Evolutionary conservation across 2,113 vertebrate genomes (phyloP).

Genomic region (Beaufortia kweichowensis): DNA sequence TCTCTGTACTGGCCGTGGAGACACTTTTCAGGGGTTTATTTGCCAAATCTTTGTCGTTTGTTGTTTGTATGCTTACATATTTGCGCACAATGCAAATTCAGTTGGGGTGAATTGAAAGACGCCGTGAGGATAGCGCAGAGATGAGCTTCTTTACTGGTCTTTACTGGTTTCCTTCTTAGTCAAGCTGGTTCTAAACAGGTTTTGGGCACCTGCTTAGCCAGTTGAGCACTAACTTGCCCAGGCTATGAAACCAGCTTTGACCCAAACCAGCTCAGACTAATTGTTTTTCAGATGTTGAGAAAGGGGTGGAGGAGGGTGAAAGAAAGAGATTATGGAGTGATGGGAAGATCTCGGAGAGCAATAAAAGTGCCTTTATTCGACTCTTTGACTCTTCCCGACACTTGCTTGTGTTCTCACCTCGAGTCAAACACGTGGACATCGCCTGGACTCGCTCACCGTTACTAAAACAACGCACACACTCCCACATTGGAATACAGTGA

Average conservation of each 20-base stretch:
- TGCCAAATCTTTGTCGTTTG: conserved; percentile 46
- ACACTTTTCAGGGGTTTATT: conserved; percentile 61
- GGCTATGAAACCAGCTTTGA: too few species aligned
- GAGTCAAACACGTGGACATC: conserved; percentile 7
- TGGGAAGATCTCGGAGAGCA: conserved; percentile 64
- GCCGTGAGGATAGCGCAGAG: background rate
- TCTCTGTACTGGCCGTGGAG: background rate
- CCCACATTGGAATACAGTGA: conserved; percentile 1
- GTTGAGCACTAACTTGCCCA: too few species aligned
- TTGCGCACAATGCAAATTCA: conserved; percentile 41
- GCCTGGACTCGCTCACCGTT: conserved; percentile 11
- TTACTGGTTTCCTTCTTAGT: background rate
- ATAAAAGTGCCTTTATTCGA: conserved; percentile 86
- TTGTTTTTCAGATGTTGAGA: background rate
- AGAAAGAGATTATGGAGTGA: conserved; percentile 46
- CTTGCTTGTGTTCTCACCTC: conserved; percentile 13
- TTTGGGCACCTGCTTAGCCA: too few species aligned
- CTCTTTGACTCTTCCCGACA: conserved; percentile 55
- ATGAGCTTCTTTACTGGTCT: too few species aligned
- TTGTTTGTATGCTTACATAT: conserved; percentile 37
- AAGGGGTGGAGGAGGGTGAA: conserved; percentile 42
- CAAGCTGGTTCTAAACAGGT: too few species aligned
- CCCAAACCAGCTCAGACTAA: background rate
- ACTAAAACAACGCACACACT: background rate
- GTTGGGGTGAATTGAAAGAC: background rate